These are phyloP conservation scores for Psittacula derbiana DNA, from an alignment of 2,797 vertebrate species.

Conservation along the genomic window DNA sequence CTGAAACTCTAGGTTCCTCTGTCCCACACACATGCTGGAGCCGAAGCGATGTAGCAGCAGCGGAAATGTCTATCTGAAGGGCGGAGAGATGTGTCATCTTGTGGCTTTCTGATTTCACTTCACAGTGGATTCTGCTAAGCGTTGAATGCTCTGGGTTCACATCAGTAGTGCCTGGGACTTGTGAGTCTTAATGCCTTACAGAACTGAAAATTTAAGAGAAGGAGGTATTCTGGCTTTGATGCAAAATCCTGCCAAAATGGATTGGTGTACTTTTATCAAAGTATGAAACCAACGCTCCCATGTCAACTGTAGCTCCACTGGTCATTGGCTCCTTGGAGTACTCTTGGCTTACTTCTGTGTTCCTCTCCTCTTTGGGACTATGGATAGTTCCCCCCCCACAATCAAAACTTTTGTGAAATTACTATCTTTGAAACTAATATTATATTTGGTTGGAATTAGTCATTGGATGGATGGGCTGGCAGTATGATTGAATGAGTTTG, in stretches of 20 bases:
- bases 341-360: background rate
- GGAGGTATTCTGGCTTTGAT: background rate
- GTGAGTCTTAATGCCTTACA: background rate
- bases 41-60: background rate
- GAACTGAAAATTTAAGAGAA: background rate
- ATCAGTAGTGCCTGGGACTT: background rate
- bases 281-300: background rate
- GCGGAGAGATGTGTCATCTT: background rate
- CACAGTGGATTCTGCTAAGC: background rate
- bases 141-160: background rate
- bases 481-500: background rate
- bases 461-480: background rate
- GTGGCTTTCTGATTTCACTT: background rate
- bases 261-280: background rate
- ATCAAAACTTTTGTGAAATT: background rate
- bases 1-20: constrained; percentile 44
- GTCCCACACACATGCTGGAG: background rate
- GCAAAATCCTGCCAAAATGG: background rate
- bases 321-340: background rate
- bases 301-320: background rate
- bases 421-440: background rate
- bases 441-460: background rate
- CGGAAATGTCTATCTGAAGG: background rate
- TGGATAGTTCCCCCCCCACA: background rate
- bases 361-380: background rate